Base-by-base conservation (phyloP, 1,140 invertebrate genomes). In the Euwallacea fornicatus region DNA sequence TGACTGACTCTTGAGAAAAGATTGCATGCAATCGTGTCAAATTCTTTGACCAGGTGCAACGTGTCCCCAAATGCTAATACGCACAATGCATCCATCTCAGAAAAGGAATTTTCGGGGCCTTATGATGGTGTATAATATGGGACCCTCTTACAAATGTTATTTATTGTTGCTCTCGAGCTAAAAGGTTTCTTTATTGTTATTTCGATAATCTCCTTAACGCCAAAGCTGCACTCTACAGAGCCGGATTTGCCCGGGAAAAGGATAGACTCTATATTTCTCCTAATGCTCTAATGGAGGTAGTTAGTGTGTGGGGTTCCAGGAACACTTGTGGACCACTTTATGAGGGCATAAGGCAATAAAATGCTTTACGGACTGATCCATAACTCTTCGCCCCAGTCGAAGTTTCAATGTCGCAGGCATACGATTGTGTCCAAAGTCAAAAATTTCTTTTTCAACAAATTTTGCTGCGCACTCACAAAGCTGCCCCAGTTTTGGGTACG, bases 121-220 rank as follows among this genome's bases (percentile, higher is more conserved):
- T 42, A 58, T 62, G 60, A 61, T 69, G 56, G 66, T n/a, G 63
- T 69, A 69, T 46, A 69, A 58, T 66, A 66, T 58, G 53, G 53
- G 53, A 58, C 66, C 59, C 60, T 69, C 61, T 71, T 71, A 66
- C 62, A 47, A 66, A 71, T 66, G 69, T 71, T 71, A 71, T 71
- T 71, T 66, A 71, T 71, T 71, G 69, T 71, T 59, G 50, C 62
- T 50, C 62, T 65, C 68, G 62, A 71, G 53, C 69, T 63, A 62
- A 71, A 71, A 71, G 69, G 69, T 66, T 71, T 53, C 63, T 66
- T 71, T 62, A 71, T 71, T 71, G 69, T 71, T 66, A 62, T 56
- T 46, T 71, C 63, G 67, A 69, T 71, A 71, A 71, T 62, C 69
- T 56, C 66, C 69, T 71, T 71, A 71, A 71, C 69, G 69, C 69